Conservation (phyloP, 64 coral and sea anemone genomes). For the Montipora efflorescens region DNA sequence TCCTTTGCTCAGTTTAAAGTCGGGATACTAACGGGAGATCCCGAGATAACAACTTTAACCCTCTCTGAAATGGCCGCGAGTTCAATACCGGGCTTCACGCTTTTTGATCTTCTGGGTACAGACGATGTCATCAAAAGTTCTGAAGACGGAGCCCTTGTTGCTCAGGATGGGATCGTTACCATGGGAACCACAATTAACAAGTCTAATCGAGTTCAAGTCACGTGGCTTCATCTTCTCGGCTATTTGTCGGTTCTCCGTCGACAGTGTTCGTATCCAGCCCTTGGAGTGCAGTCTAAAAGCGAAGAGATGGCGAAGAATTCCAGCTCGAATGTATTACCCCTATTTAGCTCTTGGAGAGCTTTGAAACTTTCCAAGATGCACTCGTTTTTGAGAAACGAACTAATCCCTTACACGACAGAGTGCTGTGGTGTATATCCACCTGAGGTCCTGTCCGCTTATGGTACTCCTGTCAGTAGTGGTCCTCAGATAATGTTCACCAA, state of each 20-base stretch:
- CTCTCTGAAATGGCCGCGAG: conserved; percentile 73
- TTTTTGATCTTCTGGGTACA: conserved; percentile 92
- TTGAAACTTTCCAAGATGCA: conserved; percentile 86
- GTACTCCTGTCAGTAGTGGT: not conserved
- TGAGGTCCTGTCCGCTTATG: conserved; percentile 33
- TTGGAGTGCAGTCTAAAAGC: conserved; percentile 59
- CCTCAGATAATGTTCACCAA: conserved; percentile 7
- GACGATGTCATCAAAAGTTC: conserved; percentile 64
- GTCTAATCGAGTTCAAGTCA: conserved; percentile 81
- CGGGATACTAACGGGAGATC: conserved; percentile 80
- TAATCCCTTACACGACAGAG: conserved; percentile 73
- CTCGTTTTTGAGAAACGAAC: conserved; percentile 75
- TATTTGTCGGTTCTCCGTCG: conserved; percentile 84
- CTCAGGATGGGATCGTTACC: conserved; percentile 79
- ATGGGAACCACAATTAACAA: conserved; percentile 81
- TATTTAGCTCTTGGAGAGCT: conserved; percentile 72
- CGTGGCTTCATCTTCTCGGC: conserved; percentile 90
- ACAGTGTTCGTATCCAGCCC: conserved; percentile 86
- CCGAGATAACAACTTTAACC: conserved; percentile 75
- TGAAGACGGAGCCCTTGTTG: conserved; percentile 44
- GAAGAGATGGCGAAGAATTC: not conserved
- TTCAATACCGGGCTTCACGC: conserved; percentile 68
- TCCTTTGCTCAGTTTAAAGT: conserved; percentile 73
- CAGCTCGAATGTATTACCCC: conserved; percentile 36
- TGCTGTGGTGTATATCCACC: conserved; percentile 82